Base-by-base conservation (phyloP, 2,797 vertebrate genomes). In the Nothura maculosa region DNA sequence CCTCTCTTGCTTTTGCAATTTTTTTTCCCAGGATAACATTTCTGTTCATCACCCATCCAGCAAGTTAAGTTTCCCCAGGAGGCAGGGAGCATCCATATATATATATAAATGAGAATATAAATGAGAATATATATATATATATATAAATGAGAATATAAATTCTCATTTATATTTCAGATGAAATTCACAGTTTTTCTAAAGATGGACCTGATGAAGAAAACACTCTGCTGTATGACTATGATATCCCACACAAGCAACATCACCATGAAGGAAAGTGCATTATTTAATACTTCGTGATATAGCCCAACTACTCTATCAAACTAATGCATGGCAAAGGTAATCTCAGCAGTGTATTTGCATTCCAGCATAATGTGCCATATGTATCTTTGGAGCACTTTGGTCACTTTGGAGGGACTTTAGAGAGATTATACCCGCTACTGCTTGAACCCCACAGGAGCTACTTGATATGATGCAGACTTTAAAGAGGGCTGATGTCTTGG, bases 391-490 rank as follows among this genome's bases (percentile, higher is more conserved):
- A 94, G 66, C 48, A 60, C 34, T 87, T 94, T 48, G 80, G 93
- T 89, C 85, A 87, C 70, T 95, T 73, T 62, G 78, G 82, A 88
- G 67, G 73, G 62, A 90, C 94, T 94, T 73, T 85, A 86, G 80
- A 69, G 77, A 93, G 90, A 95, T 96, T 94, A 94, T 68, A 52
- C 58, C 89, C 55, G 85, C 79, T 64, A 12, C 50, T 89, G 94
- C 88, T 89, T 82, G 87, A 95, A 70, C 74, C 89, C 90, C 74
- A 92, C 77, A 87, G 95, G 92, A 94, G 70, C 67, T 62, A 87
- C 68, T 90, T 85, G 87, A 94, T 93, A 91, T 10, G 85, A 94
- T 55, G 57, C 66, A 62, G 67, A 47, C 55, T 89, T 85, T 61
- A 69, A 91, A 96, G 60, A 64, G 82, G 73, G 87, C 6, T 55